Base-by-base conservation (phyloP, 2,113 vertebrate species). In the Sula dactylatra region DNA sequence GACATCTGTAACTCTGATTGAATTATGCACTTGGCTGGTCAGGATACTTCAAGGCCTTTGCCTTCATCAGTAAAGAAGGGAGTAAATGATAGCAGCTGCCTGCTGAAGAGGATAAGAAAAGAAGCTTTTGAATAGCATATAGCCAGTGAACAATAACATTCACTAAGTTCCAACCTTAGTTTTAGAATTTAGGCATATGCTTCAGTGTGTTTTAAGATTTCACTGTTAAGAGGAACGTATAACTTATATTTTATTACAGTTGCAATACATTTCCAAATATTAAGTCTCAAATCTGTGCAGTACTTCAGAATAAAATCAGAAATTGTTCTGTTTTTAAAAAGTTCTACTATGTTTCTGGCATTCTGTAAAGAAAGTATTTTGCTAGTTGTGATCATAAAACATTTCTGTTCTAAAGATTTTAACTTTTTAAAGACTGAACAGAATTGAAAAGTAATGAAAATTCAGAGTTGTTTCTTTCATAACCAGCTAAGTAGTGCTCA, bases 381-480 rank as follows among this genome's bases (percentile, higher is more conserved):
- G 7, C 4, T 54, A 5, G 5, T 56, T 93, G 32, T 85, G 10
- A 38, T 61, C 4, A 11, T 65, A 36, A 61, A 70, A n/a, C 16
- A 50, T 62, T 17, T 47, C 9, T 94, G 25, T 61, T 65, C 12
- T 54, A 49, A 59, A 79, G 13, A 45, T 67, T 77, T 92, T 52
- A 71, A 52, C 36, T 84, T 84, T 79, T 90, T 16, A 62, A 67
- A 92, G 40, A 54, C 38, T 61, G 29, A n/a, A 45, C 15, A 67
- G 84, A 93, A 92, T 66, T 85, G n/a, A 36, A 72, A 10, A 64
- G 6, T 69, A 85, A 78, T 38, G 26, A 93, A 92, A 92, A 90
- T 81, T 85, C 25, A 80, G 40, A 91, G 25, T 47, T 56, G 20
- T 83, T 94, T 95, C 25, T 86, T 88, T 76, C 71, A 44, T 82